phyloP scores from a whole-genome alignment of 2,888 invertebrate genomes.

The Spisula subtruncata region DNA sequence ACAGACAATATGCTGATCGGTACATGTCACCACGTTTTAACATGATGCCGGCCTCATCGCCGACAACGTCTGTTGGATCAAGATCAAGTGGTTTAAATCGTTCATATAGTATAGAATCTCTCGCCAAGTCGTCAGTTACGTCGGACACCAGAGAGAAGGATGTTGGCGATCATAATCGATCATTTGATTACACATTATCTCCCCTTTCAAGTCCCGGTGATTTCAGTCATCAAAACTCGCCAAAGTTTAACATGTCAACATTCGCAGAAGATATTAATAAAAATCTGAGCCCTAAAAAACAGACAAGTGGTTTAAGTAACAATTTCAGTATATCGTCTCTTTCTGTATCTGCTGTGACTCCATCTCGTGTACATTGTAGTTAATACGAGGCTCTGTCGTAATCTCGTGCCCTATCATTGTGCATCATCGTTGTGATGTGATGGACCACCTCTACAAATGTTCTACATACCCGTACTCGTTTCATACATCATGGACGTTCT shows the following conservation, averaged over 20 bases:
- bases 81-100: slow-evolving; percentile 58
- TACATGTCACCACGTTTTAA: slow-evolving; percentile 53
- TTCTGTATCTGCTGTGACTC: slow-evolving; percentile 71
- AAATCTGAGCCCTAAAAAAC: slow-evolving; percentile 68
- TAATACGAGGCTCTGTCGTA: slow-evolving; percentile 37
- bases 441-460: not conserved
- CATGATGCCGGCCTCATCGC: slow-evolving; percentile 54
- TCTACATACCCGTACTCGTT: not conserved
- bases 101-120: slow-evolving; percentile 68
- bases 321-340: slow-evolving; percentile 71
- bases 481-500: not conserved
- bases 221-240: slow-evolving; percentile 57
- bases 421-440: not conserved
- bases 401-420: not conserved
- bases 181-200: slow-evolving; percentile 60
- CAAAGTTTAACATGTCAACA: slow-evolving; percentile 62
- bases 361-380: slow-evolving; percentile 66
- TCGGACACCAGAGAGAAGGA: slow-evolving; percentile 52
- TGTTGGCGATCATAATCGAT: slow-evolving; percentile 43
- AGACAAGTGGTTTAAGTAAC: slow-evolving; percentile 59
- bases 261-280: slow-evolving; percentile 68
- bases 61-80: slow-evolving; percentile 50
- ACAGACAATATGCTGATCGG: slow-evolving; percentile 30
- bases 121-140: slow-evolving; percentile 69
- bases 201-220: slow-evolving; percentile 66